Evolutionary conservation across 1,140 invertebrate genomes (phyloP).

Genomic region (Dufourea novaeangliae): DNA sequence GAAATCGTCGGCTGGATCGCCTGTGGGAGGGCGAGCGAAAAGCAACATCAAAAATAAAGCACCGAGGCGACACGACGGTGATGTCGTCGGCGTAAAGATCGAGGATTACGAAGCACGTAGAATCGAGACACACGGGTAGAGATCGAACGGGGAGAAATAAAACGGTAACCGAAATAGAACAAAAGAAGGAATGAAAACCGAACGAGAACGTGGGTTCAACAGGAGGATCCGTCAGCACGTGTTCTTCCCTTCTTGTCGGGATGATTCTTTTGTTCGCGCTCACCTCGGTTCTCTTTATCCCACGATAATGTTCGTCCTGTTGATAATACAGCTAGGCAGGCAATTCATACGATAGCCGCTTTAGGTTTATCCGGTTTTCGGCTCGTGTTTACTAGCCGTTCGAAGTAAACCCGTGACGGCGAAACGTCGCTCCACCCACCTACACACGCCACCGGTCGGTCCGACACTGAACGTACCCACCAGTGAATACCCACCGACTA

Average conservation of each 20-base stretch:
- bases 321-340: too few species aligned
- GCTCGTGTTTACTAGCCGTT: background rate
- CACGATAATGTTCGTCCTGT: too few species aligned
- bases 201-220: slow-evolving; percentile 19
- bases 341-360: background rate
- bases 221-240: slow-evolving; percentile 13
- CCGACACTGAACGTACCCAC: slow-evolving; percentile 53
- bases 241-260: background rate
- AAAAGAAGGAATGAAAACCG: background rate
- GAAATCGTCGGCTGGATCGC: too few species aligned
- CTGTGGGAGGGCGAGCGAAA: too few species aligned
- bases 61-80: background rate
- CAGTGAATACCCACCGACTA: too few species aligned
- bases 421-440: background rate
- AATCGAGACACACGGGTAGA: background rate
- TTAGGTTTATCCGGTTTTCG: slow-evolving; percentile 9
- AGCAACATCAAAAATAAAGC: slow-evolving; percentile 26
- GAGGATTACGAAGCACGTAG: background rate
- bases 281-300: slow-evolving; percentile 1
- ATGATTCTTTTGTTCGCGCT: background rate
- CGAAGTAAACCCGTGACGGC: slow-evolving; percentile 20
- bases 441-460: slow-evolving; percentile 42
- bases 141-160: background rate
- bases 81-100: background rate
- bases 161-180: too few species aligned